Base-by-base conservation (phyloP, 2,113 vertebrate genomes). In the Chamaea fasciata region DNA sequence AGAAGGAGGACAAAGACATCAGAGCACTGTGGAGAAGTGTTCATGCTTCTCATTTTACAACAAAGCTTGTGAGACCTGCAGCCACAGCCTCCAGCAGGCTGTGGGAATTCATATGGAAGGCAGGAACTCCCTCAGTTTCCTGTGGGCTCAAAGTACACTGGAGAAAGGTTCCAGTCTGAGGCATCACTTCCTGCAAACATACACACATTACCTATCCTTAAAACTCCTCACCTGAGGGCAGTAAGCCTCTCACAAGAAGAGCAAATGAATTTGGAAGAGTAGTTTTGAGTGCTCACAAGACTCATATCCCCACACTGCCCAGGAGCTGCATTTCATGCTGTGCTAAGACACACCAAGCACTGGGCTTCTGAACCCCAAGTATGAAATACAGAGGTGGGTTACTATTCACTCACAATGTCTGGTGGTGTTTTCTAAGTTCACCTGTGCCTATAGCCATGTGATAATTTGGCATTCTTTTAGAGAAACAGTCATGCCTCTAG, bases 201-300 rank as follows among this genome's bases (percentile, higher is more conserved):
- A 15, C 7, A 2, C 10, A 18, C 4, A 5, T 26, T n/a, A 1
- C 16, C 23, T 31, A 12, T 16, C n/a, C 52, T 16, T 63, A 7
- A 42, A 87, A 1, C 41, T n/a, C 56, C 28, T 35, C 13, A 44
- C 7, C 17, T 23, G 11, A 76, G 20, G 30, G 10, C 15, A 64
- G 19, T 11, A 44, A 53, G 15, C 27, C 62, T 70, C 85, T 47
- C 33, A 22, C 16, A 76, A 78, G 70, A 52, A 14, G 3, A 67
- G 14, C 3, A 0, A 69, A 47, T 28, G 22, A 41, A 86, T 81
- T 53, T 46, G 46, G 73, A 52, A 63, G 24, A 8, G 5, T 6
- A 37, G 15, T 35, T 70, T 42, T 22, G 71, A 47, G 21, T 37
- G 12, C 7, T 78, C 47, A 20, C 26, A 42, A 47, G 39, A 63